These are phyloP conservation scores for Oreochromis grahami DNA, from an alignment of 2,797 vertebrate species.

Conservation along the genomic window DNA sequence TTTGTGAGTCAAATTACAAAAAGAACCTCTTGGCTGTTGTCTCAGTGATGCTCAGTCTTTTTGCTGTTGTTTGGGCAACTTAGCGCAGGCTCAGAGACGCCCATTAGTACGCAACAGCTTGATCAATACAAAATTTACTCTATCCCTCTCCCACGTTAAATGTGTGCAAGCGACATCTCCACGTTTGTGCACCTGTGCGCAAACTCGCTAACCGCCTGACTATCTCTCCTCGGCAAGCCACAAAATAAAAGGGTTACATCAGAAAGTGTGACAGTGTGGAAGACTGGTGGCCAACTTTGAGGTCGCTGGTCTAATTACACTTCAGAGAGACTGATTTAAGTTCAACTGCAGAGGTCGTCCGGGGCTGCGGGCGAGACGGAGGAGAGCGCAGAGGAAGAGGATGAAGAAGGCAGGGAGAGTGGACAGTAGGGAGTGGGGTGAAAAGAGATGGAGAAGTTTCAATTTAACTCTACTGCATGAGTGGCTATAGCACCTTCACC, in stretches of 20 bases:
- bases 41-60: background rate
- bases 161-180: background rate
- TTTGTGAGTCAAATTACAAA: background rate
- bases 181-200: background rate
- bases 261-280: slow-evolving; percentile 48
- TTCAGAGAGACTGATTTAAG: slow-evolving; percentile 62
- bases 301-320: slow-evolving; percentile 67
- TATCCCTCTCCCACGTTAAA: background rate
- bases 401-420: background rate
- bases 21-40: background rate
- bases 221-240: background rate
- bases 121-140: background rate
- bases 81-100: background rate
- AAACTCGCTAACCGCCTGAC: background rate
- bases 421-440: slow-evolving; percentile 7
- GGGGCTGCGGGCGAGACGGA: slow-evolving; percentile 25
- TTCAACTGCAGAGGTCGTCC: slow-evolving; percentile 39
- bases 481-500: background rate
- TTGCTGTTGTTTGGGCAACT: background rate
- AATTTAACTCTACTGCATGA: slow-evolving; percentile 13
- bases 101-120: background rate
- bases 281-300: slow-evolving; percentile 39
- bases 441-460: slow-evolving; percentile 33
- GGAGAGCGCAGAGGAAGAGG: background rate
- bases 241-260: slow-evolving; percentile 48